Percentiles rank a stretch among this genome's conserved stretches.
These are phyloP conservation scores for Drosophila orosa DNA, from an alignment of 1,140 invertebrate genomes.

Conservation along the genomic window DNA sequence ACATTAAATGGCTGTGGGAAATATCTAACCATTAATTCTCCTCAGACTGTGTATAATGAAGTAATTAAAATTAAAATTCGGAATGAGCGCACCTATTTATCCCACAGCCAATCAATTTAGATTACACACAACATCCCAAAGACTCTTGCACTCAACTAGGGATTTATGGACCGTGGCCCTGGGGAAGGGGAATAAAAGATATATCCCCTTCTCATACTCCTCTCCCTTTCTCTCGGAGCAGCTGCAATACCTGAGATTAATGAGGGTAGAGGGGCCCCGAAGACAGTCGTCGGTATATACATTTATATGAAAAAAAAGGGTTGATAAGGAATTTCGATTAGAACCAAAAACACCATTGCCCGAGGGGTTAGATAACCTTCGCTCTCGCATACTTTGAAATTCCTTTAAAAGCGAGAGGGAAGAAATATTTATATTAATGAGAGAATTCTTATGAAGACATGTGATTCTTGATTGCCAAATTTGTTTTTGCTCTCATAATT, in stretches of 20 bases:
- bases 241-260: conserved; percentile 68
- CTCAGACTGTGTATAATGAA: conserved; percentile 48
- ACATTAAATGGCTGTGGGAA: not conserved
- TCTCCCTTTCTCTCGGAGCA: conserved; percentile 7
- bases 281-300: conserved; percentile 6
- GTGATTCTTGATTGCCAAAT: conserved; percentile 64
- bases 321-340: conserved; percentile 76
- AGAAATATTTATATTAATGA: conserved; percentile 2
- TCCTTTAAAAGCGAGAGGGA: conserved; percentile 5
- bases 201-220: conserved; percentile 11
- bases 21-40: not conserved
- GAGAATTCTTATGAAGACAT: conserved; percentile 34
- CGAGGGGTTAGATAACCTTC: conserved; percentile 42
- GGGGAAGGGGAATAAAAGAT: not conserved
- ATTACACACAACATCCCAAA: conserved; percentile 35
- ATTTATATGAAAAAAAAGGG: conserved; percentile 55
- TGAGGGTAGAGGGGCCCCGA: conserved; percentile 62
- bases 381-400: not conserved
- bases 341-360: conserved; percentile 29
- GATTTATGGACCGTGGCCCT: conserved; percentile 20
- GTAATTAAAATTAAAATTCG: conserved; percentile 54
- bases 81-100: conserved; percentile 4
- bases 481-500: conserved; percentile 63
- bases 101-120: conserved; percentile 56
- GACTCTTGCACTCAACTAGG: conserved; percentile 16